Percentiles rank a stretch among this genome's conserved stretches.
Conservation (phyloP, 2,888 invertebrate genomes). For the Cephus pulcher region DNA sequence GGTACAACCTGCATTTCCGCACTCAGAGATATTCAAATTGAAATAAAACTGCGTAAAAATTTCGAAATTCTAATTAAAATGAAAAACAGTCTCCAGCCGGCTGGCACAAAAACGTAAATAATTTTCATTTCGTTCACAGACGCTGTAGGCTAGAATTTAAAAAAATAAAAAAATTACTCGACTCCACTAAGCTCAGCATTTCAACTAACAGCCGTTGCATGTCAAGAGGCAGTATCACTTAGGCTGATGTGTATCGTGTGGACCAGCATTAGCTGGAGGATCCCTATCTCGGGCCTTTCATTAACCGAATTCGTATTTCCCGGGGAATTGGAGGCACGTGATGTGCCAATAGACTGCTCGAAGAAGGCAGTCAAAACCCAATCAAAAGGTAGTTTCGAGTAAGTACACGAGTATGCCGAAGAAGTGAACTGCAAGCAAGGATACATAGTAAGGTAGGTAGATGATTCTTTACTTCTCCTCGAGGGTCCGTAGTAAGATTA, state of each 20-base stretch:
- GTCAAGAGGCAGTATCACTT: constrained; percentile 21
- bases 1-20: not conserved
- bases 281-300: constrained; percentile 21
- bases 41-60: not conserved
- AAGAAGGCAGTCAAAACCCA: not conserved
- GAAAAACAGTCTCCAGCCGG: not conserved
- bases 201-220: constrained; percentile 8
- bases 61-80: not conserved
- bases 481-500: not conserved
- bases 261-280: constrained; percentile 10
- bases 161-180: not conserved
- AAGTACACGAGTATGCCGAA: not conserved
- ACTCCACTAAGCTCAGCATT: not conserved
- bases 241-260: constrained; percentile 17
- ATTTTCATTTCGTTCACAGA: not conserved
- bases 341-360: not conserved
- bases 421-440: not conserved
- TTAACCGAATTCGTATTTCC: constrained; percentile 19
- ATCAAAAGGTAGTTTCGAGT: not conserved
- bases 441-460: not conserved
- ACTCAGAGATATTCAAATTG: not conserved
- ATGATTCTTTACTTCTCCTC: not conserved
- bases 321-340: constrained; percentile 7
- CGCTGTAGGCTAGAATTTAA: not conserved
- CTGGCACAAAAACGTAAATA: not conserved